Base-by-base conservation (phyloP, 2,888 invertebrate species). In the Drosophila cognata region DNA sequence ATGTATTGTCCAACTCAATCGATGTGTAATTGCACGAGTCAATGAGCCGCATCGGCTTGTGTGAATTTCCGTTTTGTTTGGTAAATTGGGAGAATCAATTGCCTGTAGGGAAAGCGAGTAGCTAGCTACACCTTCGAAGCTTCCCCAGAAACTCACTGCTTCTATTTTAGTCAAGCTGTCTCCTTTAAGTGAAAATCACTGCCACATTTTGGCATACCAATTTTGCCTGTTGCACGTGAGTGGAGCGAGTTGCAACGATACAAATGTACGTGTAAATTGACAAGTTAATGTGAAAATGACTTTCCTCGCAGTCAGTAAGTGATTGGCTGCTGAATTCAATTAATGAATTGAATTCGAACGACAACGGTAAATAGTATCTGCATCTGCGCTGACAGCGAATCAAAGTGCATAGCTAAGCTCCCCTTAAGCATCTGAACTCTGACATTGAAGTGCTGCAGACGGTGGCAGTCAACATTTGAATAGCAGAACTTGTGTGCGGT, bases 1-100 rank as follows among this genome's bases (percentile, higher is more conserved):
- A 29, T 18, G 38, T 63, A 36, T 53, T 76, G 60, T 76, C 33
- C 36, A 36, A 28, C 41, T 33, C 64, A 53, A 77, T 31, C 56
- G 64, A 65, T 46, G 66, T 64, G 84, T 84, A 87, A 84, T 89
- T 84, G 88, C 68, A 57, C 64, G 69, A 75, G 35, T 60, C 78
- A 87, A 21, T 81, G 78, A 84, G 59, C 72, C 75, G 63, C 69
- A 75, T 64, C 38, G 56, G 52, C 53, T 67, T 63, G 65, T 64
- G 51, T 46, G 50, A 63, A 57, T 56, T 69, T 66, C 71, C 71
- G 80, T 79, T 46, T 86, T 81, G 70, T 77, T 77, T 65, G 79
- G 58, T 65, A 81, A 87, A 86, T 90, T 87, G 86, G 63, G 74
- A 87, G 1, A 90, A 81, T 90, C 89, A 90, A 90, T 86, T 90